Conservation (phyloP, 2,113 vertebrate genomes). For the Physeter macrocephalus region DNA sequence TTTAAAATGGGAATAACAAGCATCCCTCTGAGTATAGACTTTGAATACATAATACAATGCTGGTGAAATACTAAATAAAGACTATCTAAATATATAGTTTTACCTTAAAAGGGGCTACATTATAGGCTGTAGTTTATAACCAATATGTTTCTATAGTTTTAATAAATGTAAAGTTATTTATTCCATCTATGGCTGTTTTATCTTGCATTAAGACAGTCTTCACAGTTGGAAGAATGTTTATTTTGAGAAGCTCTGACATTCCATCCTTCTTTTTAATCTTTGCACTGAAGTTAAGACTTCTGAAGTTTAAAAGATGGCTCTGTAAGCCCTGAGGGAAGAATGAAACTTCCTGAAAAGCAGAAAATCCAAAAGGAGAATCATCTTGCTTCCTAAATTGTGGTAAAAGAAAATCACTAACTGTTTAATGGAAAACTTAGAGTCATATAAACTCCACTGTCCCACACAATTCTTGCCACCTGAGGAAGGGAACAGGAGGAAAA, state of each 20-base stretch:
- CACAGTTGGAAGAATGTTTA: constrained; percentile 23
- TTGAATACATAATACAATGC: background rate
- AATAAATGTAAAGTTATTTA: background rate
- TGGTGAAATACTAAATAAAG: background rate
- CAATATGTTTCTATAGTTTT: background rate
- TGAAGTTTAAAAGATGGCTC: constrained; percentile 15
- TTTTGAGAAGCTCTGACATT: background rate
- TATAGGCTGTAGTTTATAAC: background rate
- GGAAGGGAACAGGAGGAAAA: background rate
- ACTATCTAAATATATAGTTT: background rate
- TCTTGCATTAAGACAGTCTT: background rate
- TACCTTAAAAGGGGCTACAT: background rate
- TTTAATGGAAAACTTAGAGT: background rate
- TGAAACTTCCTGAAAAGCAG: background rate
- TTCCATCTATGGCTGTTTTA: background rate
- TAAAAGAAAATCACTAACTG: background rate
- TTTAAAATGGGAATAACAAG: background rate
- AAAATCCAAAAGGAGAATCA: background rate
- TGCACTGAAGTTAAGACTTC: background rate
- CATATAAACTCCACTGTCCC: background rate
- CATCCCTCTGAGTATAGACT: background rate
- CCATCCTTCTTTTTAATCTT: constrained; percentile 32
- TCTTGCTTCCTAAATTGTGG: background rate
- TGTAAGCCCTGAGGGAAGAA: background rate
- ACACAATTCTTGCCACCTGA: background rate